Evolutionary conservation across 2,113 vertebrate genomes (phyloP), one percentile per base, ranked within the genome.

Genomic region (Cebus imitator): DNA sequence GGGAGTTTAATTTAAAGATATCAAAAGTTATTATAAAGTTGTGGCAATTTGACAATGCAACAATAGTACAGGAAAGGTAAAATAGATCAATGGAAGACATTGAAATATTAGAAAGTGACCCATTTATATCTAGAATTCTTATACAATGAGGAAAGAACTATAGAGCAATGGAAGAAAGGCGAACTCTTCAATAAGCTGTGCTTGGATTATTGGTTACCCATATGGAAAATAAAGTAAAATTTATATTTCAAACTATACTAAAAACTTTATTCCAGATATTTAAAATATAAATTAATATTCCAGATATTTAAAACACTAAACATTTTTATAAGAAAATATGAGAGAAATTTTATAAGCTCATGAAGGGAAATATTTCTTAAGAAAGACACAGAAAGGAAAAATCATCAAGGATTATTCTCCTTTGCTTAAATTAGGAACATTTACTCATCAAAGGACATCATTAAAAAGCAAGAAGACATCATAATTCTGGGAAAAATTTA

Each of bases 231-330:
- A 76, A 96, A 66, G 43, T 83, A 30, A 83, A 73, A 95, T 81
- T 72, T 32, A 5, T 89, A 37, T 66, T 96, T 94, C 25, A 94
- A 13, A 91, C 66, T 81, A 57, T 81, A n/a, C 57, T 55, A 66
- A 73, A 94, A 86, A 91, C 32, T 75, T 48, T 66, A 94, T 94
- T 91, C 66, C 76, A 96, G 82, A 91, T 87, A 76, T 91, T 91
- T 96, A 57, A 57, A 82, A 87, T 87, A 82, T 12, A 52, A 52
- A 75, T 75, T 94, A 68, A 94, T 87, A 35, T 87, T 52, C 16
- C 16, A 52, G 52, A 52, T 52, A 52, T 52, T 52, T 82, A 87
- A 94, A 94, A 87, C 61, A 73, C 18, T 57, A 40, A 91, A 87
- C 57, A n/a, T 14, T 52, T 84, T 82, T 87, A 30, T 32, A 81